A percentile compares a stretch with the other conserved stretches of the same genome.
phyloP scores from a whole-genome alignment of 2,888 invertebrate genomes.

The Drymonia ruficornis region DNA sequence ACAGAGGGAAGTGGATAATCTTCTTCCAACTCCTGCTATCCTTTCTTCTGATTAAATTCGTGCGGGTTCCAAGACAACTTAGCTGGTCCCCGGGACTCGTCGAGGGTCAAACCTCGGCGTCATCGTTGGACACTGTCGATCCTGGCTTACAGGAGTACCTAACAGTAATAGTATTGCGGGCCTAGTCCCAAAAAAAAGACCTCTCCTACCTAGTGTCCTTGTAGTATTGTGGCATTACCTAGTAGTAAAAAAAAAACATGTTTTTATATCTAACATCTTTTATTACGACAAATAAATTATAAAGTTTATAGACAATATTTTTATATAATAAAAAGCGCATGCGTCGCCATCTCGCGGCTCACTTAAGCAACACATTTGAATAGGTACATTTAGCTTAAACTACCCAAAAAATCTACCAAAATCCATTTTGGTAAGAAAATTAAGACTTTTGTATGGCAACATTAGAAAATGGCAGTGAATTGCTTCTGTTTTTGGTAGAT shows the following conservation, averaged over 20 bases:
- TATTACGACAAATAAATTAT: conserved; percentile 76
- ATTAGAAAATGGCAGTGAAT: conserved; percentile 38
- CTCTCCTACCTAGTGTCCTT: not conserved
- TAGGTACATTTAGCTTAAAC: conserved; percentile 47
- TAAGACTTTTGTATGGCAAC: conserved; percentile 34
- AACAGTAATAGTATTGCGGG: no score
- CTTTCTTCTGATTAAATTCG: no score
- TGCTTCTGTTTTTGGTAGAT: conserved; percentile 41
- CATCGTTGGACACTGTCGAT: no score
- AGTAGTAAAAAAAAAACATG: conserved; percentile 26
- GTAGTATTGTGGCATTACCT: no score
- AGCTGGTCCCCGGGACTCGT: no score
- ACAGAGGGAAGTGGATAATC: no score
- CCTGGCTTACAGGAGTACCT: no score
- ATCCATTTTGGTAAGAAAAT: conserved; percentile 24
- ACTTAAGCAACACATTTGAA: conserved; percentile 58
- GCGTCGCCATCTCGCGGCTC: conserved; percentile 51
- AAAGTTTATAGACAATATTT: conserved; percentile 46
- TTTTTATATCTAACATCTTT: conserved; percentile 71
- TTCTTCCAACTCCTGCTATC: no score
- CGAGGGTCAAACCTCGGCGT: no score
- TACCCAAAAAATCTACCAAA: conserved; percentile 57
- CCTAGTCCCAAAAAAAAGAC: no score
- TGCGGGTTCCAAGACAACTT: no score
- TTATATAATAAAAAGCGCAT: conserved; percentile 66